These are phyloP conservation scores for Dasypus novemcinctus DNA, from an alignment of 2,113 vertebrate genomes.

Conservation along the genomic window DNA sequence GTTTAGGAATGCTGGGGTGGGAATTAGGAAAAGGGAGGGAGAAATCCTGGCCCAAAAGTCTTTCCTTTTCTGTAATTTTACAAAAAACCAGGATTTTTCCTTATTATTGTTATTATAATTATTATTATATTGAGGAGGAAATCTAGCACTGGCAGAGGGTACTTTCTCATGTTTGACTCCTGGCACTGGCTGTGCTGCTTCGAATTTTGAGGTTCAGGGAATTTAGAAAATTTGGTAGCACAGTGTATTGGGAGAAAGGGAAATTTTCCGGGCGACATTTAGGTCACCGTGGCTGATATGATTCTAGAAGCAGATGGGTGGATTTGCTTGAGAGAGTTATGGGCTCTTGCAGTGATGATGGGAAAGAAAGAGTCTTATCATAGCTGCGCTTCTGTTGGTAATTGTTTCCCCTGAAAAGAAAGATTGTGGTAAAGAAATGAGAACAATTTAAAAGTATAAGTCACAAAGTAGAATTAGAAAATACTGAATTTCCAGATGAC, in stretches of 20 bases:
- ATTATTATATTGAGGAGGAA: conserved; percentile 68
- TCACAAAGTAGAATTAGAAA: conserved; percentile 69
- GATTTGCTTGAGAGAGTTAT: not conserved
- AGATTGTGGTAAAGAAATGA: conserved; percentile 73
- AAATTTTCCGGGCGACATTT: not conserved
- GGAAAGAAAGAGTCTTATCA: conserved; percentile 42
- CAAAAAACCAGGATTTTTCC: conserved; percentile 69
- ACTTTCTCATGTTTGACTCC: conserved; percentile 79
- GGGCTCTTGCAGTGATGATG: conserved; percentile 42
- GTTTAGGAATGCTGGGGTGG: not conserved
- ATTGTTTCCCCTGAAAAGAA: conserved; percentile 64
- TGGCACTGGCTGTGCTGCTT: conserved; percentile 81
- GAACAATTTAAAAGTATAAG: conserved; percentile 53
- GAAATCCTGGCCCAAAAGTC: not conserved
- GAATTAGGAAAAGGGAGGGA: not conserved
- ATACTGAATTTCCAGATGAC: conserved; percentile 76
- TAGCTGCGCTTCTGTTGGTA: conserved; percentile 55
- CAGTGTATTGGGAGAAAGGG: conserved; percentile 75
- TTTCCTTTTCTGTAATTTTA: conserved; percentile 49
- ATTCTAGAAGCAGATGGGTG: not conserved
- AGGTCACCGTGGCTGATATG: conserved; percentile 28
- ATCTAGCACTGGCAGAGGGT: conserved; percentile 77
- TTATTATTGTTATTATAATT: conserved; percentile 57
- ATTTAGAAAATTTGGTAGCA: conserved; percentile 79
- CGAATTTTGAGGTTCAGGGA: conserved; percentile 81